Conservation (phyloP, 2,888 invertebrate species). For the Slavum lentiscoides region DNA sequence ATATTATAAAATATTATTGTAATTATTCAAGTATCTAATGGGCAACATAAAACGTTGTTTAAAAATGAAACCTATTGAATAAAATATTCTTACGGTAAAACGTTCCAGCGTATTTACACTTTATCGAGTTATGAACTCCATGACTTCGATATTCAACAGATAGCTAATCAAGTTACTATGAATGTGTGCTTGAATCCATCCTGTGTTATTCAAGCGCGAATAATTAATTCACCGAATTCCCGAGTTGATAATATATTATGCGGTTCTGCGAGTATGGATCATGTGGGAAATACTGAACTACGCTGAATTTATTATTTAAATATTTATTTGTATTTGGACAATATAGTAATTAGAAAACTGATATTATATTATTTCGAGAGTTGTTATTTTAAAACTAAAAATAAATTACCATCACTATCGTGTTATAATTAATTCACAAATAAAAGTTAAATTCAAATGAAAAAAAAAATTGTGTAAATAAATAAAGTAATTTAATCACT, state of each 20-base stretch:
- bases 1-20: no score
- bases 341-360: not conserved
- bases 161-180: not conserved
- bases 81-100: not conserved
- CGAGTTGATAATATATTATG: not conserved
- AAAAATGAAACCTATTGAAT: not conserved
- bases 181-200: not conserved
- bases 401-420: no score
- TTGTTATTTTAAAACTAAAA: no score
- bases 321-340: not conserved
- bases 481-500: no score
- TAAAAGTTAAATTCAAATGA: no score
- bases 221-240: not conserved
- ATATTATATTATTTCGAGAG: not conserved
- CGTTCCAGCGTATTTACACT: not conserved
- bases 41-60: not conserved
- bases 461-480: no score
- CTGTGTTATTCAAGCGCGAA: not conserved
- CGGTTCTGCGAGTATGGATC: not conserved
- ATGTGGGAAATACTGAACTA: not conserved
- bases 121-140: constrained; percentile 9
- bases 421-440: no score
- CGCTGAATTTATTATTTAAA: not conserved
- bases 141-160: constrained; percentile 14
- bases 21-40: no score